Evolutionary conservation across 2,888 invertebrate genomes (phyloP).

Genomic region (Matsumyia berberina): DNA sequence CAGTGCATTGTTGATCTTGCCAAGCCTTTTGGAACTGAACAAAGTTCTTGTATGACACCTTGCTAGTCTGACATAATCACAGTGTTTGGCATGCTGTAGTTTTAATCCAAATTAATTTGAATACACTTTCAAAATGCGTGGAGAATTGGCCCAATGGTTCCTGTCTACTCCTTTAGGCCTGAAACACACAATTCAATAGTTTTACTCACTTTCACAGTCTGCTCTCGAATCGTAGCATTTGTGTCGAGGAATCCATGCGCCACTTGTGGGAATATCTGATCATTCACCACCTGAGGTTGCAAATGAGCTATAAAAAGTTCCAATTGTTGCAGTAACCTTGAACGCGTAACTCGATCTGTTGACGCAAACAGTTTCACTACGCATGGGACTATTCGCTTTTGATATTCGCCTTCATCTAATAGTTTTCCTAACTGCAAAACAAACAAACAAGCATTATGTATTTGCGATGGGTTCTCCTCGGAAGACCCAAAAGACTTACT

Average conservation of each 20-base stretch:
- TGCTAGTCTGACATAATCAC: too few species aligned
- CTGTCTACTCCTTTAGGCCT: too few species aligned
- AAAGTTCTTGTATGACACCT: too few species aligned
- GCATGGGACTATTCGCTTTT: slow-evolving; percentile 97
- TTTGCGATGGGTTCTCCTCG: too few species aligned
- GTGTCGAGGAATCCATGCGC: slow-evolving; percentile 98
- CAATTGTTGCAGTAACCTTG: slow-evolving; percentile 95
- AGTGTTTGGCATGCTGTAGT: too few species aligned
- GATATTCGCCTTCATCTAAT: slow-evolving; percentile 96
- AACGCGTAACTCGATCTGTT: slow-evolving; percentile 97
- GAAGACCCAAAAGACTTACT: too few species aligned
- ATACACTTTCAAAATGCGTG: too few species aligned
- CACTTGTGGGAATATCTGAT: slow-evolving; percentile 97
- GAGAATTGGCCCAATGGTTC: too few species aligned
- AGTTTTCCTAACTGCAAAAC: slow-evolving; percentile 93
- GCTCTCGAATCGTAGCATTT: slow-evolving; percentile 97
- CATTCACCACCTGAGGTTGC: slow-evolving; percentile 93
- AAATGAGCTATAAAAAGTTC: slow-evolving; percentile 94
- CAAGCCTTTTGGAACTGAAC: too few species aligned
- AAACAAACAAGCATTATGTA: background rate
- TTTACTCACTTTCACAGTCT: slow-evolving; percentile 93
- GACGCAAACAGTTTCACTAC: slow-evolving; percentile 98
- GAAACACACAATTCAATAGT: background rate
- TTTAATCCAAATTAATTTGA: too few species aligned
- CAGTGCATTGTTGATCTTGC: too few species aligned